Base-by-base conservation (phyloP, 1,140 invertebrate species). In the Monomorium pharaonis region DNA sequence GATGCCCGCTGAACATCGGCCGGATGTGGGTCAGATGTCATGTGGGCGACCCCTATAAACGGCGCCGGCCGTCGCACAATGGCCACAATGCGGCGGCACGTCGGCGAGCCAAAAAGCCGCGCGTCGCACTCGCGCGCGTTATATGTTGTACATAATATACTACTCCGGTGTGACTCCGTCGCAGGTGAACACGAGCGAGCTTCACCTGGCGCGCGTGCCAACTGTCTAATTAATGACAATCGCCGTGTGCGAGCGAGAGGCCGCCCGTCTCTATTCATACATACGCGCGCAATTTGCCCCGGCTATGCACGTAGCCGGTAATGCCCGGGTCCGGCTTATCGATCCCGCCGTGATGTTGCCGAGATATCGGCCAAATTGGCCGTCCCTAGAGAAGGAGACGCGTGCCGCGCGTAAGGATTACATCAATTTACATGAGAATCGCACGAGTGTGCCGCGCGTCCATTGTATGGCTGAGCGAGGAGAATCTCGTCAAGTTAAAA, bases 211-310 rank as follows among this genome's bases (percentile, higher is more conserved):
- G 85, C 92, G 85, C 87, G 88, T 77, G 88, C 92, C 92, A 93
- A 93, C 92, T 93, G 92, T 91, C 92, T 92, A 93, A 93, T 93
- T 92, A 94, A 92, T 93, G 92, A 92, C 90, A 93, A 93, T 92
- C 89, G 83, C 87, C 85, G 72, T 72, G 69, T 85, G 84, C 75
- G 63, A 70, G 12, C 49, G 49, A 27, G 33, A 27, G n/a, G 49
- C 18, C 47, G 18, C 27, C 51, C 51, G 76, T 69, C 63, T 89
- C 65, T 89, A 78, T 78, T 85, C 75, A 27, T 47, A 65, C 5
- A 18, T 67, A 58, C 49, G 58, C 84, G 75, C 62, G 76, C 67
- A 83, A 83, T 83, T 83, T 74, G 78, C 18, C 78, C n/a, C 21
- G 37, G 49, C 65, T 58, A 14, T 58, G 49, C 78, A 72, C 51